A percentile compares a stretch with the other conserved stretches of the same genome.
Evolutionary conservation across 2,797 vertebrate species (phyloP).

Genomic region (Sphenopsis melanotis): DNA sequence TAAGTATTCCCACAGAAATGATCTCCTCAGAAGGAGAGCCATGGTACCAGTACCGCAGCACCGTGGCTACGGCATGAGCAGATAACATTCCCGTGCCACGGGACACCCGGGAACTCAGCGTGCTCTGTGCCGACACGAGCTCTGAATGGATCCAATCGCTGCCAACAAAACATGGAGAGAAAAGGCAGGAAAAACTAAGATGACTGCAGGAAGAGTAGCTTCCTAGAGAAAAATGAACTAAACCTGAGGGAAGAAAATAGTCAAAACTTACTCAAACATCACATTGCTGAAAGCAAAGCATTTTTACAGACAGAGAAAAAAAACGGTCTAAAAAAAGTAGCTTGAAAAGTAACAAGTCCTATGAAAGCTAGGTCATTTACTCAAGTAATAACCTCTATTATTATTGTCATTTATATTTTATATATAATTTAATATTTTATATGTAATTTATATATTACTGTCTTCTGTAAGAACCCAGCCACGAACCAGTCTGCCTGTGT

Average conservation of each 20-base stretch:
- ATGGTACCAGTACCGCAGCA: conserved; percentile 84
- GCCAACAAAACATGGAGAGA: not conserved
- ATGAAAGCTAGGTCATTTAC: not conserved
- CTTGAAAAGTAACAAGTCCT: not conserved
- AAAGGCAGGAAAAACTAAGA: not conserved
- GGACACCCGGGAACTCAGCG: not conserved
- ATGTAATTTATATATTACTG: not conserved
- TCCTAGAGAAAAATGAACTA: not conserved
- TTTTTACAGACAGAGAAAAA: not conserved
- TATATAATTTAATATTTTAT: not conserved
- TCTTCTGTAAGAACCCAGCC: not conserved
- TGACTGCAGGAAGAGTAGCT: not conserved
- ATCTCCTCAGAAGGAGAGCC: conserved; percentile 73
- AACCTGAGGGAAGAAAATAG: not conserved
- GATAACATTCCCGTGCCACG: conserved; percentile 69
- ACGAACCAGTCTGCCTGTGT: not conserved
- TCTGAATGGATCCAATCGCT: conserved; percentile 84
- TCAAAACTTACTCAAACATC: not conserved
- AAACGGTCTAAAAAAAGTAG: not conserved
- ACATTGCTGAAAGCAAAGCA: not conserved
- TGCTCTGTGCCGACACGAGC: conserved; percentile 66
- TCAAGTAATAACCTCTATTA: not conserved
- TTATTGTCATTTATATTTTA: not conserved
- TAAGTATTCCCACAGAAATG: conserved; percentile 82
- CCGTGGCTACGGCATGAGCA: conserved; percentile 75